phyloP scores from a whole-genome alignment of 2,113 vertebrate species.

The Ancistrus triradiatus region DNA sequence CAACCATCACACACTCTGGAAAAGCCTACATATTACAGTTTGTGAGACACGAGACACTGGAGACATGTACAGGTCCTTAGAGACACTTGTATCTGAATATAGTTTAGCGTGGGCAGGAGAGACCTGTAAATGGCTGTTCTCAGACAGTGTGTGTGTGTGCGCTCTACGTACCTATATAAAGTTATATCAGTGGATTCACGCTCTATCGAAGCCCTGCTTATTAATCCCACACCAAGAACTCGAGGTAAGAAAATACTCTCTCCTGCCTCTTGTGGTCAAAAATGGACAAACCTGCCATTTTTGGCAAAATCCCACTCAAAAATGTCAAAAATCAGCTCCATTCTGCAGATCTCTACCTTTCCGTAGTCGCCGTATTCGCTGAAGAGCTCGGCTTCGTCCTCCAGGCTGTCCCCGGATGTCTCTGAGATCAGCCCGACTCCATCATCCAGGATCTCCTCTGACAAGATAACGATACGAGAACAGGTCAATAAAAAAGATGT shows the following conservation, averaged over 20 bases:
- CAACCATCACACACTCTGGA: too few species aligned
- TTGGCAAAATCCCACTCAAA: not conserved
- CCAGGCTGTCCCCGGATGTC: conserved; percentile 66
- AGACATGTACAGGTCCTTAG: not conserved
- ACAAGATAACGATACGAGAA: not conserved
- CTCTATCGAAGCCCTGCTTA: too few species aligned
- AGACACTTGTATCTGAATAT: conserved; percentile 24
- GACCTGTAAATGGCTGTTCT: conserved; percentile 6
- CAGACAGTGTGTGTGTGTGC: conserved; percentile 3
- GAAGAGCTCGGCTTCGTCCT: conserved; percentile 67
- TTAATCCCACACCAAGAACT: too few species aligned
- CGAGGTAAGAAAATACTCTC: too few species aligned
- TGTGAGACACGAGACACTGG: not conserved
- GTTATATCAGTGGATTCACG: too few species aligned
- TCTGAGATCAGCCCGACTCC: conserved; percentile 65
- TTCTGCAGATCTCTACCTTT: conserved; percentile 56
- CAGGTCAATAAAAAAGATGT: not conserved
- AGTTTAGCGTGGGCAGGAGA: conserved; percentile 12
- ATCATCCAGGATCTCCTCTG: conserved; percentile 75
- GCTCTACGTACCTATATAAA: not conserved
- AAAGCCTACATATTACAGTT: too few species aligned
- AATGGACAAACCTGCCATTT: not conserved
- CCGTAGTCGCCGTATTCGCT: conserved; percentile 57
- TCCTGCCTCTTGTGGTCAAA: too few species aligned
- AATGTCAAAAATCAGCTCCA: too few species aligned